These are phyloP conservation scores for Aptenodytes patagonicus DNA, from an alignment of 2,113 vertebrate genomes.

Conservation along the genomic window DNA sequence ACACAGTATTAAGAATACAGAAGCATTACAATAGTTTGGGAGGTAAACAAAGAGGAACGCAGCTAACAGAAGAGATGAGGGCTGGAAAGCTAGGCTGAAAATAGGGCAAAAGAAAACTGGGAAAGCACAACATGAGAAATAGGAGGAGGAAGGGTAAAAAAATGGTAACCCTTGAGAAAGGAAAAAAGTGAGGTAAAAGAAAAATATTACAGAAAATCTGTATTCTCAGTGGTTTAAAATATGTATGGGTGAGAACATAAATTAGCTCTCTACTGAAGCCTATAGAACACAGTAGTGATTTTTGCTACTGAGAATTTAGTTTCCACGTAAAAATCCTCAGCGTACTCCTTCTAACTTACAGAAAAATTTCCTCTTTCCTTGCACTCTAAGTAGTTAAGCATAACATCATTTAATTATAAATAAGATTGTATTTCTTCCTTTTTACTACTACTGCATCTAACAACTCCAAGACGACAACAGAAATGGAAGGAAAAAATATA, in stretches of 20 bases:
- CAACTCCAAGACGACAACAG: not conserved
- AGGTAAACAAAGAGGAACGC: not conserved
- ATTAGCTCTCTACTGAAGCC: not conserved
- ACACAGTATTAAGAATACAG: not conserved
- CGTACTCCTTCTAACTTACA: not conserved
- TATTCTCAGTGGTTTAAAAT: not conserved
- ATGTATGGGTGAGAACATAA: not conserved
- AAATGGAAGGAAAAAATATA: not conserved
- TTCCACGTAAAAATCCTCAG: not conserved
- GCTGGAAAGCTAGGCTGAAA: not conserved
- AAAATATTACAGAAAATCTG: not conserved
- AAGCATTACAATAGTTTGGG: not conserved
- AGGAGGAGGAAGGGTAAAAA: not conserved
- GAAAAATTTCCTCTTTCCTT: not conserved
- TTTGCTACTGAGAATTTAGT: not conserved
- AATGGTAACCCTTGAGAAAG: not conserved
- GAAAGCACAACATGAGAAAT: not conserved
- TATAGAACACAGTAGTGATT: not conserved
- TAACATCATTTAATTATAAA: not conserved
- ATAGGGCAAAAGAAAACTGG: not conserved
- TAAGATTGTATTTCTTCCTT: not conserved
- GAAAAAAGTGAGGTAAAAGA: not conserved
- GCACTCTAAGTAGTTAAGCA: not conserved
- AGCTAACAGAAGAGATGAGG: not conserved
- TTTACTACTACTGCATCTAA: not conserved